Base-by-base conservation (phyloP, 2,113 vertebrate genomes). In the Puffinus mauretanicus region DNA sequence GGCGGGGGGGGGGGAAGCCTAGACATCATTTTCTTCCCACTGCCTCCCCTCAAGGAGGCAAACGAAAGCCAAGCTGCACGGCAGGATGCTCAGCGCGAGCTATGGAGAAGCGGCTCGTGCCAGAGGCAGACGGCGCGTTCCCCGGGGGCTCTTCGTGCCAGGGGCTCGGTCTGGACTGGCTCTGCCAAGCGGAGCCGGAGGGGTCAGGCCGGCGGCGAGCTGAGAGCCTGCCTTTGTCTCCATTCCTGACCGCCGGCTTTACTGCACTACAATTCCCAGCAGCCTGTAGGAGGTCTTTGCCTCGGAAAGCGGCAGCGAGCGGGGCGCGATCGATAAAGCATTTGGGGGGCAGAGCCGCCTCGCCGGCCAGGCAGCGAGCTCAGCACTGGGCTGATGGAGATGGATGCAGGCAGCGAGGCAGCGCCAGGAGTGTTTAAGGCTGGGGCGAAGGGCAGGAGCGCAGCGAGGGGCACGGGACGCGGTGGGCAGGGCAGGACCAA, bases 101-200 rank as follows among this genome's bases (percentile, higher is more conserved):
- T 51, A 12, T 1, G 29, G 42, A 54, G 72, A 69, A 70, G n/a
- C 2, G 2, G 16, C 52, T 22, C 2, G 2, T 62, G 55, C 24
- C 1, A 1, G 73, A 19, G 30, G 13, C 32, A 40, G 42, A 6
- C 5, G 0, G 24, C 5, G 3, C 3, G 2, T 34, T 86, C 76
- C 73, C 49, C 0, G 2, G 49, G 49, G 52, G 20, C 29, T 66
- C 44, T 46, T n/a, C 0, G 0, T 38, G 76, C 34, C 0, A 0
- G 27, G 49, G 16, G 5, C 10, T 5, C 57, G 34, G 7, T 22
- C 42, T 27, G n/a, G 18, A 0, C 51, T 36, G 34, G 34, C 40
- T 72, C 34, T 55, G 46, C 58, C 5, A 6, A 8, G 24, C 12
- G 13, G 22, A 78, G 20, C 52, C 2, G 1, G 42, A 17, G 1